phyloP scores from a whole-genome alignment of 2,888 invertebrate species.

The Cheilosia grossa region DNA sequence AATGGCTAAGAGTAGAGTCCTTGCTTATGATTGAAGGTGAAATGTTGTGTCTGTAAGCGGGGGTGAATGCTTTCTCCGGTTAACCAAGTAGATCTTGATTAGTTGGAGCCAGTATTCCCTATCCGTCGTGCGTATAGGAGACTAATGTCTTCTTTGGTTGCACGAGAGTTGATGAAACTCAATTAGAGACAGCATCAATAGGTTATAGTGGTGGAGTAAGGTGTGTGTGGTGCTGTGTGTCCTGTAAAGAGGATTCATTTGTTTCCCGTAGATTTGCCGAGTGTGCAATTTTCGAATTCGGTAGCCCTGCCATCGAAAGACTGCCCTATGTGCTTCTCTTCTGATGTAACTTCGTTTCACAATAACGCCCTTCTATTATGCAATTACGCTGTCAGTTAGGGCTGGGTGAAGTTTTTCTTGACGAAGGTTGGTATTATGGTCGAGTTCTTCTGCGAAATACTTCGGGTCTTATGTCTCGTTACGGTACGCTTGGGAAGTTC shows the following conservation, averaged over 20 bases:
- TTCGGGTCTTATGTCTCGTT: no score
- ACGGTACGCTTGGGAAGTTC: no score
- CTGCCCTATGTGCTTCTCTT: neutral
- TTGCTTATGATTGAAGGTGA: slow-evolving; percentile 33
- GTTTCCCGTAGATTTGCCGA: slow-evolving; percentile 5
- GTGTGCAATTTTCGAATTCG: neutral
- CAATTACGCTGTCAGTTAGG: neutral
- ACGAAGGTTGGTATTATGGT: no score
- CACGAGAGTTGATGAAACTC: slow-evolving; percentile 9
- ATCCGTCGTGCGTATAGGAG: neutral
- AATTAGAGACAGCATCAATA: slow-evolving; percentile 18
- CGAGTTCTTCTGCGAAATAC: no score
- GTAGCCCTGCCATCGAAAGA: neutral
- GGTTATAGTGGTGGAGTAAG: slow-evolving; percentile 1
- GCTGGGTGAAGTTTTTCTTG: no score
- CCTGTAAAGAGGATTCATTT: slow-evolving; percentile 5
- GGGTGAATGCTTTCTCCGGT: neutral
- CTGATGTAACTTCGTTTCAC: neutral
- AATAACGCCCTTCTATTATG: neutral
- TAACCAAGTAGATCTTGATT: slow-evolving; percentile 29
- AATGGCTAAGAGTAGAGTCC: slow-evolving; percentile 25
- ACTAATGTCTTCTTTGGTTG: neutral
- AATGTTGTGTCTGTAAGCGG: neutral
- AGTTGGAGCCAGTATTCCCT: slow-evolving; percentile 23
- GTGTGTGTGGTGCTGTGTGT: no score